phyloP scores from a whole-genome alignment of 2,113 vertebrate genomes.

The Myiagra hebetior region DNA sequence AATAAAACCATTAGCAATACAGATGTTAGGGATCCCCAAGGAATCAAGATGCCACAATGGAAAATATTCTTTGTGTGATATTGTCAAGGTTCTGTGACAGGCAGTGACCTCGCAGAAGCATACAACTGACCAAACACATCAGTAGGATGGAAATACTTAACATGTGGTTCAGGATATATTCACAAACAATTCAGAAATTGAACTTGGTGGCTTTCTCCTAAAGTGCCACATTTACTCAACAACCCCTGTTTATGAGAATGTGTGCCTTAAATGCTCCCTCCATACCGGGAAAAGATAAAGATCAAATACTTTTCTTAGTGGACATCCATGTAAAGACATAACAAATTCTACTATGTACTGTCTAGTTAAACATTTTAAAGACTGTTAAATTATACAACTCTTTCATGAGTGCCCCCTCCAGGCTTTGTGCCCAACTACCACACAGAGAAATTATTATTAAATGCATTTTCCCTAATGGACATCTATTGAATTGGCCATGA shows the following conservation, averaged over 20 bases:
- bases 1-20: conserved; percentile 45
- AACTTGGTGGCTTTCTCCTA: background rate
- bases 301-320: background rate
- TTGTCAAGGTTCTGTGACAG: background rate
- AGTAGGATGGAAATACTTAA: background rate
- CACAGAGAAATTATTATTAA: background rate
- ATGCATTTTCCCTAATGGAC: background rate
- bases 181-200: background rate
- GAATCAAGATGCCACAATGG: background rate
- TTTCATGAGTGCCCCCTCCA: background rate
- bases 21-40: conserved; percentile 15
- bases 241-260: background rate
- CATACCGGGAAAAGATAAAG: background rate
- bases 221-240: background rate
- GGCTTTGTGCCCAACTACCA: background rate
- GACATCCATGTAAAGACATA: background rate
- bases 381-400: background rate
- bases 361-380: background rate
- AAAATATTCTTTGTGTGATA: background rate
- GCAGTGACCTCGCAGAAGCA: background rate
- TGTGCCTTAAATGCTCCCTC: background rate
- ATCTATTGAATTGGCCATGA: background rate
- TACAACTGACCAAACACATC: background rate
- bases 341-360: background rate
- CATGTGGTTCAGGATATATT: background rate